phyloP scores from a whole-genome alignment of 2,888 invertebrate species.

The Adelphocoris suturalis region DNA sequence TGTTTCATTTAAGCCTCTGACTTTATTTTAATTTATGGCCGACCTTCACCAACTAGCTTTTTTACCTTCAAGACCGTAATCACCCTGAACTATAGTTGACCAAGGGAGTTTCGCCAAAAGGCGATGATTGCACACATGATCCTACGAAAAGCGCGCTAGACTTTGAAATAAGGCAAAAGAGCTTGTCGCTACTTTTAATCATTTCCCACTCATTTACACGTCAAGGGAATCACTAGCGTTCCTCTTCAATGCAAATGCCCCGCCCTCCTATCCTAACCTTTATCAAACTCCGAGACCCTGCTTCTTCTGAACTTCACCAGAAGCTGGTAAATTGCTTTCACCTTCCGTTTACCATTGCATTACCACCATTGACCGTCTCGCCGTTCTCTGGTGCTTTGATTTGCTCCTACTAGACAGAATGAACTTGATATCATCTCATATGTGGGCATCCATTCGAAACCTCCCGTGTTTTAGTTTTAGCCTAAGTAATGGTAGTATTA shows the following conservation, averaged over 20 bases:
- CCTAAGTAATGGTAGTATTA: too few relatives aligned
- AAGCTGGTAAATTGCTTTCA: constrained; percentile 37
- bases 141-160: constrained; percentile 37
- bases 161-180: constrained; percentile 58
- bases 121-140: constrained; percentile 17
- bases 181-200: constrained; percentile 66
- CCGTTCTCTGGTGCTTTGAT: not conserved
- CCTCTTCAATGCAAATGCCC: constrained; percentile 65
- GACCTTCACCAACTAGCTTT: not conserved
- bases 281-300: constrained; percentile 9
- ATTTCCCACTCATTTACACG: constrained; percentile 66
- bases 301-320: not conserved
- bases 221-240: constrained; percentile 62
- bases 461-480: not conserved
- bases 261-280: not conserved
- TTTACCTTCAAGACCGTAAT: not conserved
- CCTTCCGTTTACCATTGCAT: constrained; percentile 50
- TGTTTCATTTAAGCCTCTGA: too few relatives aligned
- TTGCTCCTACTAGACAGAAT: not conserved
- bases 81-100: not conserved
- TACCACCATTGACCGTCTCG: not conserved
- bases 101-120: not conserved
- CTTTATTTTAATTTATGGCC: not conserved
- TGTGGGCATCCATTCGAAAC: not conserved
- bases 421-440: not conserved